Base-by-base conservation (phyloP, 2,113 vertebrate genomes). In the Notarius lentiginosus region DNA sequence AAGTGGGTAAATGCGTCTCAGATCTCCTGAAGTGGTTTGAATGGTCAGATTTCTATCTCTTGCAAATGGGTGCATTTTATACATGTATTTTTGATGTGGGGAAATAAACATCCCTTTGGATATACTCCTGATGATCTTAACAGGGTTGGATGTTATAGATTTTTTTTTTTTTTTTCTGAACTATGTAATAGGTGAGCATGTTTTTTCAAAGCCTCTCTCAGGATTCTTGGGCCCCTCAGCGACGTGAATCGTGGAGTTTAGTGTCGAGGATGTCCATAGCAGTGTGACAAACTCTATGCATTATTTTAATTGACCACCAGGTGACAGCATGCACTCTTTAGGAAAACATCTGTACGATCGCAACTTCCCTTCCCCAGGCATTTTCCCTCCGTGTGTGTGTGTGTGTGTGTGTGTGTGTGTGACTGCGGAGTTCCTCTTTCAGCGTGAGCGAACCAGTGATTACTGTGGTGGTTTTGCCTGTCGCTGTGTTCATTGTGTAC, bases 241-340 rank as follows among this genome's bases (percentile, higher is more conserved):
- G 49, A 5, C 11, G 8, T 75, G 11, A 75, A 49, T 30, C 15
- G 18, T 18, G 15, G 30, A 34, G 30, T 18, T 47, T 49, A 15
- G 49, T 55, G 49, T 55, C 15, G 47, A 51, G 24, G 24, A 53
- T n/a, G 1, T n/a, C 11, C 12, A 7, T 27, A 5, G 53, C 72
- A 27, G 51, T 30, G n/a, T 61, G 18, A 24, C 12, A 24, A 22
- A 53, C 12, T 22, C 18, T 55, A 2, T 53, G 34, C 60, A 27
- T n/a, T 90, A 70, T 58, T 8, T 18, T 5, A 53, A 53, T 81
- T 66, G n/a, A 80, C 86, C 90, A 88, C 86, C 58, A 88, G 90
- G 87, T 87, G 90, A 34, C 88, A 68, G 85, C 83, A 86, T 11
- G 41, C 11, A 5, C 24, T 49, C 63, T 66, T 76, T 24, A 53